Conservation (phyloP, 2,797 vertebrate genomes). For the Myotis pilosus region DNA sequence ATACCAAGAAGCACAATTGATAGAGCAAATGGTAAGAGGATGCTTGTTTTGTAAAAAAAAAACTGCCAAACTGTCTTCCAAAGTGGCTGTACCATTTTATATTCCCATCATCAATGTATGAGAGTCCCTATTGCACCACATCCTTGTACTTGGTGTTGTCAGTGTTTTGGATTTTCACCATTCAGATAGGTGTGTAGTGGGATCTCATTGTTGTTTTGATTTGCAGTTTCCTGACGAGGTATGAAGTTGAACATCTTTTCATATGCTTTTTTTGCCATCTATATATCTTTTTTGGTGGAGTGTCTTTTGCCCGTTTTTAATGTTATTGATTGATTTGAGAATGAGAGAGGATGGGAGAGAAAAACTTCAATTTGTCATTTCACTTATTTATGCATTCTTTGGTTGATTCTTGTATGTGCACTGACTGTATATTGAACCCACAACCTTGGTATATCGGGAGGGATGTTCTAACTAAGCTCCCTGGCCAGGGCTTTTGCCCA, state of each 20-base stretch:
- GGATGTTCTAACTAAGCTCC: neutral
- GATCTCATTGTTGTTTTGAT: neutral
- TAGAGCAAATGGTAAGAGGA: neutral
- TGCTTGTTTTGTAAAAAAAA: neutral
- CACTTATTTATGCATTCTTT: neutral
- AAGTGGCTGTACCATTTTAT: neutral
- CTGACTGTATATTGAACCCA: neutral
- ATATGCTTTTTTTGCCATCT: neutral
- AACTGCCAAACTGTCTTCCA: neutral
- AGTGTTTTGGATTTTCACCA: neutral
- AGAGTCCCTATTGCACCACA: neutral
- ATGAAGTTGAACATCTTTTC: neutral
- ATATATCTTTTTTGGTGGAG: neutral
- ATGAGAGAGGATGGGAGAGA: neutral
- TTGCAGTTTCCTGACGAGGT: neutral
- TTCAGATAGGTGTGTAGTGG: neutral
- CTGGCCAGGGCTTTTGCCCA: neutral
- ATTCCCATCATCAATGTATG: neutral
- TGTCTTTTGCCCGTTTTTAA: neutral
- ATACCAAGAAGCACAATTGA: neutral
- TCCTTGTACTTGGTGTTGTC: neutral
- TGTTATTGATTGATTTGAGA: neutral
- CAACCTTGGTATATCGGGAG: neutral
- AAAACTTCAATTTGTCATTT: neutral
- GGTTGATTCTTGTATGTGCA: neutral